phyloP scores from a whole-genome alignment of 1,140 invertebrate species.

The Tenebrio molitor region DNA sequence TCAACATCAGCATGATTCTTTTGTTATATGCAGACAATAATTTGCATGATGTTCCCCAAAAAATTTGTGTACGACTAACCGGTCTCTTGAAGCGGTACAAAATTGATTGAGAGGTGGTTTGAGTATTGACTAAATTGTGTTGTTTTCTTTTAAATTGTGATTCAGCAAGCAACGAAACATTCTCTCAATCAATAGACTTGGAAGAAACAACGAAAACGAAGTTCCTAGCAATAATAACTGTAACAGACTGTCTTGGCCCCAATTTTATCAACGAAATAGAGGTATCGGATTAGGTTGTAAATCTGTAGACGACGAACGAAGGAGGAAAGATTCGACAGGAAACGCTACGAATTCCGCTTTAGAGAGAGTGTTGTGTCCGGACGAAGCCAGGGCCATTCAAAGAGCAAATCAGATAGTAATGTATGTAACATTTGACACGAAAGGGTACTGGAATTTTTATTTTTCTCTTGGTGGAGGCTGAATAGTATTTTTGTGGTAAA shows the following conservation, averaged over 20 bases:
- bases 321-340: slow-evolving; percentile 57
- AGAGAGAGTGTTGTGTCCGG: slow-evolving; percentile 73
- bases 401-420: slow-evolving; percentile 87
- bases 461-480: slow-evolving; percentile 13
- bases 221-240: slow-evolving; percentile 59
- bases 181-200: slow-evolving; percentile 55
- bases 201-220: slow-evolving; percentile 57
- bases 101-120: slow-evolving; percentile 31
- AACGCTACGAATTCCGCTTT: slow-evolving; percentile 63
- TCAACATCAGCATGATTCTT: slow-evolving; percentile 30
- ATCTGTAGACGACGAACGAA: slow-evolving; percentile 53
- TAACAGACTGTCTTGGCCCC: slow-evolving; percentile 64
- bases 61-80: too few species aligned
- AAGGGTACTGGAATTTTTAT: neutral
- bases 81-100: too few species aligned
- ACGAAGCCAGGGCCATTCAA: slow-evolving; percentile 84
- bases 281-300: slow-evolving; percentile 32
- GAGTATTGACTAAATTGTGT: slow-evolving; percentile 7
- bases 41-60: too few species aligned
- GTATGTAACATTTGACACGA: slow-evolving; percentile 73
- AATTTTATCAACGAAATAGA: slow-evolving; percentile 63
- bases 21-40: neutral
- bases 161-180: slow-evolving; percentile 64
- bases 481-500: neutral
- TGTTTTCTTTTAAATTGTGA: slow-evolving; percentile 17